These are phyloP conservation scores for Siphamia tubifer DNA, from an alignment of 2,113 vertebrate species.

Conservation along the genomic window DNA sequence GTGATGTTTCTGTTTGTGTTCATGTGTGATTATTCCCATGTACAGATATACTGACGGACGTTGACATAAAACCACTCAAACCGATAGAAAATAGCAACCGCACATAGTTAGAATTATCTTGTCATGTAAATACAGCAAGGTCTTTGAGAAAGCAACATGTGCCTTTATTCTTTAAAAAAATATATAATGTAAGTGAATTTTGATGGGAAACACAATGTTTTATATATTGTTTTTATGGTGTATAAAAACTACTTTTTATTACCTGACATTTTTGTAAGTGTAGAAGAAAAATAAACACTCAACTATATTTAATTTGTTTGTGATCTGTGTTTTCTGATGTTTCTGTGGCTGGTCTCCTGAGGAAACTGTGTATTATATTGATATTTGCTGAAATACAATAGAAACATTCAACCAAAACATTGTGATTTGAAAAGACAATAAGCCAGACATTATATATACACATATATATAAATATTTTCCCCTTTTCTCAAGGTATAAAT, in stretches of 20 bases:
- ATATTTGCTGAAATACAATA: too few species aligned
- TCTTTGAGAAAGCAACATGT: constrained; percentile 51
- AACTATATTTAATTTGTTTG: background rate
- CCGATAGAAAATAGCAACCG: background rate
- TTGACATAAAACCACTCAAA: background rate
- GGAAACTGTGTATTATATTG: too few species aligned
- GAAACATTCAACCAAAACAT: too few species aligned
- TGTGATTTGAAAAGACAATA: too few species aligned
- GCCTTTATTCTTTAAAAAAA: constrained; percentile 63
- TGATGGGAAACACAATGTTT: constrained; percentile 61
- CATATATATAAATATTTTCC: background rate
- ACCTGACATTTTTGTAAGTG: constrained; percentile 73
- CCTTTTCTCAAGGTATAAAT: too few species aligned
- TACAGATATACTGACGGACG: constrained; percentile 30
- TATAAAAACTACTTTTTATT: constrained; percentile 71
- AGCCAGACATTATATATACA: background rate
- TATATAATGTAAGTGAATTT: constrained; percentile 43
- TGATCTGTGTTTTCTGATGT: too few species aligned
- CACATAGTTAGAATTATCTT: background rate
- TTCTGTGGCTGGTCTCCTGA: too few species aligned
- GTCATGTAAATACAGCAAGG: constrained; percentile 48
- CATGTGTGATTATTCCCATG: constrained; percentile 28
- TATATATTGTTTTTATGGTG: constrained; percentile 73
- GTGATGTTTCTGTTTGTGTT: background rate
- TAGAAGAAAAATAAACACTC: constrained; percentile 64